Conservation (phyloP, 2,888 invertebrate species). For the Sphaerophoria rueppellii region DNA sequence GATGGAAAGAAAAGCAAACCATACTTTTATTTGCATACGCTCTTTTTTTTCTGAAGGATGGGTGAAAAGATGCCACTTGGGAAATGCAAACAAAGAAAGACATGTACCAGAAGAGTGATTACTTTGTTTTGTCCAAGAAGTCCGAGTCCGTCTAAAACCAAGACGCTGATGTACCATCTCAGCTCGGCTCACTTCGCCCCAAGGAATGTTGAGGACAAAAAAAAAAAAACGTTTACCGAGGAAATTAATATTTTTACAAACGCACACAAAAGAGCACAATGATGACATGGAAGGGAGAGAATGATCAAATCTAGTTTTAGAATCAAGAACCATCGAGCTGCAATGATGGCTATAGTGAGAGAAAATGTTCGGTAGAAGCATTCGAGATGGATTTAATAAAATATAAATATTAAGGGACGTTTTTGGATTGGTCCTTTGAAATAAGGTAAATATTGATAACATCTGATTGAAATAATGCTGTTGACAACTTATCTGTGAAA, state of each 20-base stretch:
- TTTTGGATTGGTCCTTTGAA: conserved; percentile 14
- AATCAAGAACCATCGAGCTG: background rate
- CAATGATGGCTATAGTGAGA: background rate
- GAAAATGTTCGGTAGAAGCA: background rate
- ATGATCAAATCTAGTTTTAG: conserved; percentile 48
- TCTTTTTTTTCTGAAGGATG: conserved; percentile 1
- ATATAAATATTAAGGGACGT: conserved; percentile 25
- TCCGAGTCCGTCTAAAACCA: conserved; percentile 41
- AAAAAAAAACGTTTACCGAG: conserved; percentile 49
- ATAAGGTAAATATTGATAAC: conserved; percentile 66
- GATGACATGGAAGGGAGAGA: background rate
- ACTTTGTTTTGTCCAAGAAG: conserved; percentile 63
- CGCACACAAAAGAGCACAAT: background rate
- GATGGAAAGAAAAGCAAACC: conserved; percentile 61
- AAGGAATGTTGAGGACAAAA: conserved; percentile 8
- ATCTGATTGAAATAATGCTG: conserved; percentile 48
- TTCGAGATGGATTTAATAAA: background rate
- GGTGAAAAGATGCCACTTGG: conserved; percentile 41
- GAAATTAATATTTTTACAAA: conserved; percentile 68
- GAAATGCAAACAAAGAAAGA: conserved; percentile 62
- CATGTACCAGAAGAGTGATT: conserved; percentile 67
- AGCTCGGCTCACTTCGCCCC: conserved; percentile 11
- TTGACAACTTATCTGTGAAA: conserved; percentile 49
- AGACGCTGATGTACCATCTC: conserved; percentile 11
- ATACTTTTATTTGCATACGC: conserved; percentile 67